Evolutionary conservation across 2,888 invertebrate genomes (phyloP).

Genomic region (Diogma glabrata): DNA sequence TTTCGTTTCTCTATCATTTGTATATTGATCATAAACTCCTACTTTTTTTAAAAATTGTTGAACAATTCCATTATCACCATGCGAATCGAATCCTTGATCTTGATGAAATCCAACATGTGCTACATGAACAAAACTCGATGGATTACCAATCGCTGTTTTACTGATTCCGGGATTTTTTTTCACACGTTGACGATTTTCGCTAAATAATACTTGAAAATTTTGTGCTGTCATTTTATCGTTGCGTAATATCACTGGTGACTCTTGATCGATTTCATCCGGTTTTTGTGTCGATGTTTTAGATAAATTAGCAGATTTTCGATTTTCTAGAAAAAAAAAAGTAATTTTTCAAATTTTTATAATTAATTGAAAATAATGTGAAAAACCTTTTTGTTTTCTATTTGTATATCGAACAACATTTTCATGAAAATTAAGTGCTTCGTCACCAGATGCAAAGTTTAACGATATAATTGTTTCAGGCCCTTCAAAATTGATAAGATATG

Average conservation of each 20-base stretch:
- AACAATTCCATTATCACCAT: conserved; percentile 43
- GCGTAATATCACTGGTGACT: background rate
- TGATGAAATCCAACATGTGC: conserved; percentile 93
- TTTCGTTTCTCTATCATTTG: conserved; percentile 73
- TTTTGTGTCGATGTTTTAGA: background rate
- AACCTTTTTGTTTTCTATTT: no score
- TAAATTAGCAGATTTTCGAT: background rate
- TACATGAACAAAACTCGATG: conserved; percentile 78
- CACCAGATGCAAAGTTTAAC: conserved; percentile 86
- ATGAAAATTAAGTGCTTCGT: conserved; percentile 69
- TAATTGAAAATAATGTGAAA: no score
- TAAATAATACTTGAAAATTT: background rate
- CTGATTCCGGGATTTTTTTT: background rate
- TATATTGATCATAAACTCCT: conserved; percentile 69
- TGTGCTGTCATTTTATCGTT: background rate
- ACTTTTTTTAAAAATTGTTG: conserved; percentile 42
- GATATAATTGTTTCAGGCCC: conserved; percentile 67
- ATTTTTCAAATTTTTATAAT: no score
- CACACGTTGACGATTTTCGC: background rate
- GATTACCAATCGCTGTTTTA: conserved; percentile 82
- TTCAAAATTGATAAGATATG: conserved; percentile 87
- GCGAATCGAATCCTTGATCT: conserved; percentile 67
- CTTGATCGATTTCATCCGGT: background rate
- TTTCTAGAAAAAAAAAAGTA: no score
- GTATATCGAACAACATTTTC: conserved; percentile 29